phyloP scores from a whole-genome alignment of 2,797 vertebrate genomes.

The Eleutherodactylus coqui region DNA sequence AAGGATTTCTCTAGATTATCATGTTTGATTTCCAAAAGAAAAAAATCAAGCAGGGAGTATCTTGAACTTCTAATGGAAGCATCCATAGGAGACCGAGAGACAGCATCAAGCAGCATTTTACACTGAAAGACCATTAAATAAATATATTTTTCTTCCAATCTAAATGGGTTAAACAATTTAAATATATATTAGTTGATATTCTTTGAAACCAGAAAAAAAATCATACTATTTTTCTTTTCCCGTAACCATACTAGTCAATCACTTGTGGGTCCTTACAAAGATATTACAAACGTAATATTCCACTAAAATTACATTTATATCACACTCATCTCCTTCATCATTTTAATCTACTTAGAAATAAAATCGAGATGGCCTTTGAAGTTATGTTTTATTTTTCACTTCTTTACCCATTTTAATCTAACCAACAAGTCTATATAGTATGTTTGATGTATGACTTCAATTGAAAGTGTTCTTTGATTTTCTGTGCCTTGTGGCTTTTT shows the following conservation, averaged over 20 bases:
- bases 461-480: constrained; percentile 57
- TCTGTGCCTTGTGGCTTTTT: constrained; percentile 57
- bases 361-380: constrained; percentile 42
- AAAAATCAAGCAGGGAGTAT: background rate
- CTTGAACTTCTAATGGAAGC: constrained; percentile 45
- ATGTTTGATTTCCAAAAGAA: constrained; percentile 63
- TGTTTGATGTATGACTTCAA: constrained; percentile 64
- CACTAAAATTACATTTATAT: constrained; percentile 33
- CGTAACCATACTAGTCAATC: background rate
- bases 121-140: constrained; percentile 25
- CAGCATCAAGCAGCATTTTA: constrained; percentile 53
- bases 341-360: constrained; percentile 46
- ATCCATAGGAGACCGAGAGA: background rate
- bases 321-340: constrained; percentile 51
- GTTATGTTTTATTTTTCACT: constrained; percentile 49
- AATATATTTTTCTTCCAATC: background rate
- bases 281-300: constrained; percentile 19
- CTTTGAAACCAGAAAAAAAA: background rate
- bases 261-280: background rate
- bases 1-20: constrained; percentile 72
- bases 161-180: background rate
- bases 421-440: constrained; percentile 51
- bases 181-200: background rate
- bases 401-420: constrained; percentile 48
- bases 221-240: background rate